phyloP scores from a whole-genome alignment of 2,113 vertebrate species.

The Aegotheles bennettii region DNA sequence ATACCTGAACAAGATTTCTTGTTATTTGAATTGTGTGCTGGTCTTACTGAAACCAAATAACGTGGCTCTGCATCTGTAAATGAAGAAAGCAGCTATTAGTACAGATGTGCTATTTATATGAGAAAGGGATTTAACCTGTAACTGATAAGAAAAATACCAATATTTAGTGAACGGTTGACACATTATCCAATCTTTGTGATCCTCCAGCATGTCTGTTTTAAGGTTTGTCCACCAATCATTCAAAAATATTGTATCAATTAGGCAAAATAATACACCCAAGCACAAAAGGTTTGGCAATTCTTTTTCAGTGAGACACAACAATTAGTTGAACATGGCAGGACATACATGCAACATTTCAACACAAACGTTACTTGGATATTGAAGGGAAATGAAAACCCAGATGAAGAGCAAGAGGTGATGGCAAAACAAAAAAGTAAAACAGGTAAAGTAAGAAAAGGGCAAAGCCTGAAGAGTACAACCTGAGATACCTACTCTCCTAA shows the following conservation, averaged over 20 bases:
- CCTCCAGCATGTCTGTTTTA: neutral
- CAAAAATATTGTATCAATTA: neutral
- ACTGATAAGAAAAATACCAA: neutral
- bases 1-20: constrained; percentile 93
- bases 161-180: neutral
- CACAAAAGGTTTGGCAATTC: neutral
- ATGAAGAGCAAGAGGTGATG: neutral
- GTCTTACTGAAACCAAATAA: constrained; percentile 88
- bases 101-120: neutral
- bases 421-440: neutral
- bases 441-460: neutral
- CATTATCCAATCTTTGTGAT: neutral
- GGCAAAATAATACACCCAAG: neutral
- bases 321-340: neutral
- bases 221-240: neutral
- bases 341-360: neutral
- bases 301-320: neutral
- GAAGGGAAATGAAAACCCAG: neutral
- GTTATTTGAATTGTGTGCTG: constrained; percentile 78
- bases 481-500: neutral
- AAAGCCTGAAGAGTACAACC: neutral
- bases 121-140: neutral
- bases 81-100: neutral
- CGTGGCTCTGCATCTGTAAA: constrained; percentile 91
- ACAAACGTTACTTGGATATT: neutral